Conservation (phyloP, 2,797 vertebrate genomes). For the Phoeniculus purpureus region DNA sequence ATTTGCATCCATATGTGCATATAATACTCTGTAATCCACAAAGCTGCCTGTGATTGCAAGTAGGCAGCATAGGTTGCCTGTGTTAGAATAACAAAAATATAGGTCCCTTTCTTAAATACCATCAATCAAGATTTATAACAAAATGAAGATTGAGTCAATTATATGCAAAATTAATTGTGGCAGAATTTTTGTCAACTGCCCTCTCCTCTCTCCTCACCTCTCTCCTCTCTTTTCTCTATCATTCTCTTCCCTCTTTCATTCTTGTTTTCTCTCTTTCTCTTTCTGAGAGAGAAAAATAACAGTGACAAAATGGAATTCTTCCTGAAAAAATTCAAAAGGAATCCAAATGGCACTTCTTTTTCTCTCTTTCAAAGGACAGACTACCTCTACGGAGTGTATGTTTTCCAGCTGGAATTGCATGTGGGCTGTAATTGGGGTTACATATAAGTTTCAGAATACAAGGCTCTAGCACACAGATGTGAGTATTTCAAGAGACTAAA, state of each 20-base stretch:
- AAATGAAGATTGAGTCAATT: not conserved
- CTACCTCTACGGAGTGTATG: not conserved
- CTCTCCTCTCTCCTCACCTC: not conserved
- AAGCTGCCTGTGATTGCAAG: not conserved
- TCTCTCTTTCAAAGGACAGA: not conserved
- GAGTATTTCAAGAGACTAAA: slow-evolving; percentile 19
- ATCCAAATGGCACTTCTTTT: not conserved
- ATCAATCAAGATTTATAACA: not conserved
- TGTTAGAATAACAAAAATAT: not conserved
- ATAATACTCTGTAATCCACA: not conserved
- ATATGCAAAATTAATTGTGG: not conserved
- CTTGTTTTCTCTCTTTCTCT: not conserved
- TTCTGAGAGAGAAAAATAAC: not conserved
- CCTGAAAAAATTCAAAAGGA: not conserved
- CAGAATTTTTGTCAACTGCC: not conserved
- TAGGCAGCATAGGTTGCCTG: not conserved
- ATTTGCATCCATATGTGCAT: not conserved
- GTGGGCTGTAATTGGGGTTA: slow-evolving; percentile 37
- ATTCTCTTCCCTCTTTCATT: not conserved
- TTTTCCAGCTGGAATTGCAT: slow-evolving; percentile 46
- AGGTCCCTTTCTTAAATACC: not conserved
- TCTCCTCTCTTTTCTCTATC: not conserved
- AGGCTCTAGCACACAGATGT: slow-evolving; percentile 28
- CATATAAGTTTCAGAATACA: slow-evolving; percentile 33
- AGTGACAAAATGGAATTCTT: too few species aligned